phyloP scores from a whole-genome alignment of 2,113 vertebrate species.

The Otis tarda region DNA sequence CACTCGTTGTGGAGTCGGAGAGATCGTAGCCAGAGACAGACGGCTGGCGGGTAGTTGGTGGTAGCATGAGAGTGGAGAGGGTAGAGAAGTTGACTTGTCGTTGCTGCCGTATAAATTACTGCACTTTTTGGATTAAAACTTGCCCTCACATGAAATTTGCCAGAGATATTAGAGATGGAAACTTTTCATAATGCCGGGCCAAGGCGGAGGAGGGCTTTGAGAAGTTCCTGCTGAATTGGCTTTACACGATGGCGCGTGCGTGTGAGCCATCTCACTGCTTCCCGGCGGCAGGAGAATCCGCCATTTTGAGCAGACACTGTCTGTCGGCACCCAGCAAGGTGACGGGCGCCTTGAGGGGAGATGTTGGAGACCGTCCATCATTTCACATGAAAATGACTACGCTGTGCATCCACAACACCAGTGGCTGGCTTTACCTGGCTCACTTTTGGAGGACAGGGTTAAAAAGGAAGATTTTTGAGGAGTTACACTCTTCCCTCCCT shows the following conservation, averaged over 20 bases:
- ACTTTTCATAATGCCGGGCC: neutral
- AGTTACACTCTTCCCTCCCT: conserved; percentile 63
- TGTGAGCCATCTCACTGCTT: neutral
- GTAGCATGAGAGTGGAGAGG: neutral
- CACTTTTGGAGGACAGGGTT: neutral
- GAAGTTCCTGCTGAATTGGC: neutral
- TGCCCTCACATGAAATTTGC: neutral
- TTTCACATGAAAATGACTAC: conserved; percentile 1
- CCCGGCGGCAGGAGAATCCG: neutral
- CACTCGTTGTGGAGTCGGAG: neutral
- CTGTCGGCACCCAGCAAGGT: neutral
- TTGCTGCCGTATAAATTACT: neutral
- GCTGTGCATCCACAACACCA: neutral
- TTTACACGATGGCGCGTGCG: neutral
- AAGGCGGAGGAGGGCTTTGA: neutral
- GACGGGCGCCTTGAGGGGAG: neutral
- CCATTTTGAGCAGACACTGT: neutral
- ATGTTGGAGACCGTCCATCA: neutral
- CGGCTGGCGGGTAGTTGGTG: neutral
- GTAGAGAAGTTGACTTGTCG: neutral
- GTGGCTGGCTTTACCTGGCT: neutral
- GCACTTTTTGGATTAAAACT: neutral
- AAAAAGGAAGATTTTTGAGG: conserved; percentile 42
- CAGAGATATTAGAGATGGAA: neutral
- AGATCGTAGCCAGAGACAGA: neutral